Percentiles rank a stretch among this genome's conserved stretches.
Conservation (phyloP, 1,140 invertebrate genomes). For the Heliconius congener region DNA sequence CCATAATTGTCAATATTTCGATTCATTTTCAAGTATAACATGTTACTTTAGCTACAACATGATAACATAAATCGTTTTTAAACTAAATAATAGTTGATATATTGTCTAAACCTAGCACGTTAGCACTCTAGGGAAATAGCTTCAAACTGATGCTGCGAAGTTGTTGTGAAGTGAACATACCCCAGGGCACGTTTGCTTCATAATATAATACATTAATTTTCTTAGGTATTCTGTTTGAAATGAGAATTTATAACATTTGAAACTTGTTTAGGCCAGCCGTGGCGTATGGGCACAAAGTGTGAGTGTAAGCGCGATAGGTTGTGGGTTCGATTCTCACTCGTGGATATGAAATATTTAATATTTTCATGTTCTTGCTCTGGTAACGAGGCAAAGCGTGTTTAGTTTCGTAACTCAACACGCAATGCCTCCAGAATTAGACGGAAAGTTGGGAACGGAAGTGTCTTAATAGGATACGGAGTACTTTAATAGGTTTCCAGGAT, state of each 20-base stretch:
- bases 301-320: too few species aligned
- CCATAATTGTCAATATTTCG: not conserved
- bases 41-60: not conserved
- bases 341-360: too few species aligned
- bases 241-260: not conserved
- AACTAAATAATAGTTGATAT: slow-evolving; percentile 13
- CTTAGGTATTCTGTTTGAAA: not conserved
- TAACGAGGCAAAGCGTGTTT: too few species aligned
- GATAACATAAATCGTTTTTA: slow-evolving; percentile 4
- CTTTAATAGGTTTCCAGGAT: too few species aligned
- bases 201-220: slow-evolving; percentile 14
- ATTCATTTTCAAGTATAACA: not conserved
- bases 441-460: too few species aligned
- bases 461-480: too few species aligned
- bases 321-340: too few species aligned
- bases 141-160: not conserved
- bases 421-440: too few species aligned
- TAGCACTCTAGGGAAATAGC: not conserved
- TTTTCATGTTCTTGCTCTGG: too few species aligned
- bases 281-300: too few species aligned
- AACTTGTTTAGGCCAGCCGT: not conserved
- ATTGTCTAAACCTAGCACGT: slow-evolving; percentile 6
- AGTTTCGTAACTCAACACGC: too few species aligned
- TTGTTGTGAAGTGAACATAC: slow-evolving; percentile 19
- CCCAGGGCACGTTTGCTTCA: slow-evolving; percentile 16